Conservation (phyloP, 1,140 invertebrate genomes). For the Drosophila malerkotliana region DNA sequence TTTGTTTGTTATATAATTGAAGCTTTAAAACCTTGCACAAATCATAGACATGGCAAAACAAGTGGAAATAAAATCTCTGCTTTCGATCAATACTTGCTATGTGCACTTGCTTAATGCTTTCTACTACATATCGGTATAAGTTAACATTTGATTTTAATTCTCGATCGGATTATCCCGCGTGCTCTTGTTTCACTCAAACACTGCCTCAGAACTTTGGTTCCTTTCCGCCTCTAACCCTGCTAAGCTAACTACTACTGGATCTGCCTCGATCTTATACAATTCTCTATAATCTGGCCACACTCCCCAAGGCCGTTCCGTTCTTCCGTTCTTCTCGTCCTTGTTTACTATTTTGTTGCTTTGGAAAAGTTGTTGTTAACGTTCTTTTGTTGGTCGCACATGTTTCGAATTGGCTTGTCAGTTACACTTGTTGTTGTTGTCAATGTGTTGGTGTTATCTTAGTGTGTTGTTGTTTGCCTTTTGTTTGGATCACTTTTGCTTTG, state of each 20-base stretch:
- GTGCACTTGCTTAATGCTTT: slow-evolving; percentile 50
- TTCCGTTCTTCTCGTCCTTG: slow-evolving; percentile 13
- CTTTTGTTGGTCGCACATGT: slow-evolving; percentile 79
- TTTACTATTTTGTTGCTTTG: slow-evolving; percentile 3
- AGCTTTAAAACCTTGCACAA: slow-evolving; percentile 64
- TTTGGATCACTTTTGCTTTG: too few species aligned
- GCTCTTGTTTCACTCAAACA: slow-evolving; percentile 20
- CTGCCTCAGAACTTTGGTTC: slow-evolving; percentile 32
- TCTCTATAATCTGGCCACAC: slow-evolving; percentile 11
- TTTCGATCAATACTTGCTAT: slow-evolving; percentile 22
- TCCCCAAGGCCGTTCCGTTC: slow-evolving; percentile 1
- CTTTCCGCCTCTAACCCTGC: slow-evolving; percentile 30
- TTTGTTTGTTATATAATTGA: slow-evolving; percentile 29
- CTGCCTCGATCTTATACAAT: slow-evolving; percentile 14
- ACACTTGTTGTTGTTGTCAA: slow-evolving; percentile 30
- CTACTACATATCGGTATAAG: slow-evolving; percentile 43
- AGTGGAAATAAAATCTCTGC: slow-evolving; percentile 52
- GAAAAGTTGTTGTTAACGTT: slow-evolving; percentile 65
- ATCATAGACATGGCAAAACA: slow-evolving; percentile 58
- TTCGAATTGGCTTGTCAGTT: slow-evolving; percentile 71
- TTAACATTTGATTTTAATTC: slow-evolving; percentile 52
- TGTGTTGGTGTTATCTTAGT: slow-evolving; percentile 40
- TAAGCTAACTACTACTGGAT: slow-evolving; percentile 59
- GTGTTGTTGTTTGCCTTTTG: slow-evolving; percentile 47
- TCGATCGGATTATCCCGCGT: slow-evolving; percentile 23